These are phyloP conservation scores for Callipepla californica DNA, from an alignment of 2,113 vertebrate genomes.

Conservation along the genomic window DNA sequence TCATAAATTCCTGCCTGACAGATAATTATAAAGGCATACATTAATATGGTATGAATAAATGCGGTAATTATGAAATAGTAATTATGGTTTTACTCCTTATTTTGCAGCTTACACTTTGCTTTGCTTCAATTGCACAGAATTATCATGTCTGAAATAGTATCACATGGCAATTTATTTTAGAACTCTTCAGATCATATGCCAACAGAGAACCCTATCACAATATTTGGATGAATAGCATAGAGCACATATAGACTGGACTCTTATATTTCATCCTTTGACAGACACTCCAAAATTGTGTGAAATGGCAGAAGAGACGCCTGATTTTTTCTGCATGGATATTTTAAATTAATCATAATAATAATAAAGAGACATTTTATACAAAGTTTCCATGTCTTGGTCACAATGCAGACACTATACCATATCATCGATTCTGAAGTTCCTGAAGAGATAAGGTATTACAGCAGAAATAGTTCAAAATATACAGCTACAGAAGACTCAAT, in stretches of 20 bases:
- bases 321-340: neutral
- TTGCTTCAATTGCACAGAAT: slow-evolving; percentile 71
- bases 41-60: slow-evolving; percentile 79
- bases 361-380: neutral
- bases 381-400: neutral
- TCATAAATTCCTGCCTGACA: slow-evolving; percentile 73
- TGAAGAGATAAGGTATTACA: neutral
- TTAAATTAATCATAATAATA: neutral
- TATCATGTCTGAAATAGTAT: slow-evolving; percentile 59
- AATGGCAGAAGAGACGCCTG: neutral
- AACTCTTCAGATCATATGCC: neutral
- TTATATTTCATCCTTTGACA: neutral
- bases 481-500: neutral
- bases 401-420: no score
- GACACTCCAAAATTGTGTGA: neutral
- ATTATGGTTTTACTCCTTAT: slow-evolving; percentile 75
- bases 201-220: neutral
- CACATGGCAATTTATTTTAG: slow-evolving; percentile 48
- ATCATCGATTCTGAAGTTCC: neutral
- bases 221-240: neutral
- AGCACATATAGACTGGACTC: neutral
- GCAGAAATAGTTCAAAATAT: neutral
- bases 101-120: slow-evolving; percentile 76
- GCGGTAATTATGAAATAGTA: slow-evolving; percentile 73
- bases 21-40: slow-evolving; percentile 75